Base-by-base conservation (phyloP, 2,113 vertebrate species). In the Scomber japonicus region DNA sequence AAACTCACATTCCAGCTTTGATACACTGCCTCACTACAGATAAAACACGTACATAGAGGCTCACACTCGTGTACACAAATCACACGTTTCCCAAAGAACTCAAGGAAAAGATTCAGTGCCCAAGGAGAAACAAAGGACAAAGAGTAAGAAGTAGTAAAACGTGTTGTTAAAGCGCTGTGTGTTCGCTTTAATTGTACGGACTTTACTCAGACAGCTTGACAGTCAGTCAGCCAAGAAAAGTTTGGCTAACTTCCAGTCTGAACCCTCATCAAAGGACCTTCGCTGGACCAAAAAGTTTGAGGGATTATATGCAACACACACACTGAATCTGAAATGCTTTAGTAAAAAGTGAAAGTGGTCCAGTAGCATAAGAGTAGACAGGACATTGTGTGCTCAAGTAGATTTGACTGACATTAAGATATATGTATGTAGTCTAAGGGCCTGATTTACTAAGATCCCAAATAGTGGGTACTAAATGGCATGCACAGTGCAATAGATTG, bases 211-310 rank as follows among this genome's bases (percentile, higher is more conserved):
- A 81, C 80, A 89, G 85, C 74, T 74, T 84, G 75, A 85, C 80
- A 84, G 74, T 68, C 75, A 75, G 81, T 70, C 49, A 63, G 90
- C 87, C 90, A 89, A 92, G 87, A 82, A 89, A 82, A 83, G 79
- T 76, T 81, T 87, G 86, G 83, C 75, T 44, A 75, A 76, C 80
- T 70, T 88, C 87, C 87, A 83, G 78, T 31, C 71, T 84, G 83
- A 92, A 74, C 44, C 72, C 60, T 78, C 88, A 78, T 90, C 88
- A 92, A 88, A 92, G 74, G 73, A 80, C 81, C 80, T 80, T 82
- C 84, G 70, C 82, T 83, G 83, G 76, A 80, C 87, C 65, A 53
- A 82, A 89, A 86, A 71, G 66, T 86, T 84, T 71, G 71, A 82
- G 62, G 81, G 89, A 88, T 91, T 91, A 89, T 85, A 64, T 63